Evolutionary conservation across 2,888 invertebrate species (phyloP).

Genomic region (Acronicta aceris): DNA sequence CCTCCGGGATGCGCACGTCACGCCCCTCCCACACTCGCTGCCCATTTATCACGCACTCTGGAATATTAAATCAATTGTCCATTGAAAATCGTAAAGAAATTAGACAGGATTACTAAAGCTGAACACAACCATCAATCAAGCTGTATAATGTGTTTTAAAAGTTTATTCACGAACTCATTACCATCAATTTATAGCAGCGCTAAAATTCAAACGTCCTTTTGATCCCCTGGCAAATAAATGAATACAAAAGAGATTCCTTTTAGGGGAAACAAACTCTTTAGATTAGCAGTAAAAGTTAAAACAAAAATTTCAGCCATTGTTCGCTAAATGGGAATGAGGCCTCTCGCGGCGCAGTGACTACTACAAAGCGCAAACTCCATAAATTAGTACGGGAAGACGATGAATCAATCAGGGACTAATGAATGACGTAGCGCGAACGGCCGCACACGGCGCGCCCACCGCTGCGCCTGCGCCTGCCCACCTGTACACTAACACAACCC

Average conservation of each 20-base stretch:
- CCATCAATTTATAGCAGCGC: slow-evolving; percentile 61
- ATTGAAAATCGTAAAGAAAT: slow-evolving; percentile 14
- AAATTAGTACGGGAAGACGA: slow-evolving; percentile 81
- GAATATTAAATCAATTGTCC: slow-evolving; percentile 41
- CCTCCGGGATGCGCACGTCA: slow-evolving; percentile 94
- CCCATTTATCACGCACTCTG: slow-evolving; percentile 95
- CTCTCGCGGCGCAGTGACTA: slow-evolving; percentile 67
- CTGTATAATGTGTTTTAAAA: slow-evolving; percentile 38
- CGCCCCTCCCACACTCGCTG: slow-evolving; percentile 94
- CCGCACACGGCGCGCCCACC: slow-evolving; percentile 77
- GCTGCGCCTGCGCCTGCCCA: slow-evolving; percentile 43
- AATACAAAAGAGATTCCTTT: slow-evolving; percentile 64
- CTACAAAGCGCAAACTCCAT: slow-evolving; percentile 79
- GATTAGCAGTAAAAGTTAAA: slow-evolving; percentile 69
- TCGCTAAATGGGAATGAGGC: slow-evolving; percentile 67
- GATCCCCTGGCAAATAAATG: slow-evolving; percentile 62
- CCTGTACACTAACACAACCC: slow-evolving; percentile 30
- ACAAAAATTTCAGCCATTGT: slow-evolving; percentile 77
- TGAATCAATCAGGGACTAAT: slow-evolving; percentile 86
- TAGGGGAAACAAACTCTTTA: slow-evolving; percentile 58
- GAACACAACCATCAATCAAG: slow-evolving; percentile 30
- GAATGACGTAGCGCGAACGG: slow-evolving; percentile 71
- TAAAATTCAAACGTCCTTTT: slow-evolving; percentile 59
- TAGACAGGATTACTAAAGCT: slow-evolving; percentile 15
- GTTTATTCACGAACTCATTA: slow-evolving; percentile 62